Base-by-base conservation (phyloP, 2,888 invertebrate genomes). In the Polymixis flavicincta region DNA sequence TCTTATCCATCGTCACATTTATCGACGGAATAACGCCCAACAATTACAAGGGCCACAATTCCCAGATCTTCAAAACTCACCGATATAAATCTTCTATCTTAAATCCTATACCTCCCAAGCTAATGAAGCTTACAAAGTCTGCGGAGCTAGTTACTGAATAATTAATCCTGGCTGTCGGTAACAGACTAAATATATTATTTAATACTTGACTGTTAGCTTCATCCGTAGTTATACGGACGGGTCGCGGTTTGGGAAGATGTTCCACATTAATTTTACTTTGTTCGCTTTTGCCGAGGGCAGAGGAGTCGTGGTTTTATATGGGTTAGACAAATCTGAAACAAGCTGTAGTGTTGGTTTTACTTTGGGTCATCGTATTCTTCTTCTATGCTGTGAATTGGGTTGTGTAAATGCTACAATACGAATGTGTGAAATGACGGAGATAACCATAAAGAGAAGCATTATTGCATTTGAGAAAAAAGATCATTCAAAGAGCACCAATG, bases 201-300 rank as follows among this genome's bases (percentile, higher is more conserved):
- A 88, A 87, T 85, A 81, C 84, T 89, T 84, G 80, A 87, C 86
- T 88, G 87, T 85, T 85, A 83, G 85, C 87, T 88, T 89, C 89
- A 90, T 90, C 87, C 88, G 85, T 77, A 84, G 86, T 85, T 87
- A 88, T 86, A 87, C 82, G 83, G 85, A 83, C 25, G 80, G 82
- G 84, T 74, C 78, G 84, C 71, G 78, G 85, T 83, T 82, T 70
- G 74, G 74, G n/a, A 74, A 83, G 83, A 83, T 67, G 76, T 82
- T 83, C 83, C 82, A 86, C 87, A 89, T 91, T 90, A 85, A 88
- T 91, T 89, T 87, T 80, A 80, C 81, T 86, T 81, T 74, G 83
- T 78, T 74, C 37, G 61, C 42, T 72, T 76, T 45, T 76, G 84
- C 32, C 17, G 86, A 85, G 85, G 77, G 63, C 8, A 74, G 70